Evolutionary conservation across 1,140 invertebrate species (phyloP).

Genomic region (Andrena cerasifolii): DNA sequence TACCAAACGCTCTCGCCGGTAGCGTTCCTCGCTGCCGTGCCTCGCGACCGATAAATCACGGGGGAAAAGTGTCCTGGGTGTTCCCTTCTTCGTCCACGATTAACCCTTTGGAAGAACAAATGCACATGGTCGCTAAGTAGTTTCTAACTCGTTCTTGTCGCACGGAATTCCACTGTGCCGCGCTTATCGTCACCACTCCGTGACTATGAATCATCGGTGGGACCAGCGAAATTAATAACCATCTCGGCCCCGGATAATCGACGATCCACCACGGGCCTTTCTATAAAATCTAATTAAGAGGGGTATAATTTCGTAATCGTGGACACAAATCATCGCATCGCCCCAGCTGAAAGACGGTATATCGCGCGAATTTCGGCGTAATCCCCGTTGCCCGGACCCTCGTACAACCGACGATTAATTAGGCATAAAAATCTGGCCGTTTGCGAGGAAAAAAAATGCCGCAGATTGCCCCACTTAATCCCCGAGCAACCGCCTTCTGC

Average conservation of each 20-base stretch:
- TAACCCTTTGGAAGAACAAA: no score
- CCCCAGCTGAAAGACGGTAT: conserved; percentile 62
- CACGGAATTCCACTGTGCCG: no score
- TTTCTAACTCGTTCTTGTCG: no score
- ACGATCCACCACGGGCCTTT: conserved; percentile 22
- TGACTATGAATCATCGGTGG: no score
- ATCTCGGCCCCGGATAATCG: background rate
- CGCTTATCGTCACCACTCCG: no score
- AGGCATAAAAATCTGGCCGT: conserved; percentile 75
- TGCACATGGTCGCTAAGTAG: no score
- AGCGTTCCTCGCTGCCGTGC: conserved; percentile 12
- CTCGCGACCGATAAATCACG: conserved; percentile 54
- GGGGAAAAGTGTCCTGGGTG: conserved; percentile 32
- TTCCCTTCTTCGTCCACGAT: no score
- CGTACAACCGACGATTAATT: conserved; percentile 81
- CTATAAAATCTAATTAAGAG: conserved; percentile 61
- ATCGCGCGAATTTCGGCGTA: conserved; percentile 70
- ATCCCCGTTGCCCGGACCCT: conserved; percentile 65
- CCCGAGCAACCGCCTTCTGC: conserved; percentile 67
- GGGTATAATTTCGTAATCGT: conserved; percentile 55
- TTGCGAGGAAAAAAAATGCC: conserved; percentile 74
- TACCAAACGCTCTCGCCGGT: conserved; percentile 34
- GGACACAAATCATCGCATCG: conserved; percentile 69
- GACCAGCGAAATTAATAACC: conserved; percentile 18
- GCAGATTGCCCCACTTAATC: conserved; percentile 80